A percentile compares a stretch with the other conserved stretches of the same genome.
phyloP scores from a whole-genome alignment of 2,113 vertebrate genomes.

The Ginglymostoma cirratum region DNA sequence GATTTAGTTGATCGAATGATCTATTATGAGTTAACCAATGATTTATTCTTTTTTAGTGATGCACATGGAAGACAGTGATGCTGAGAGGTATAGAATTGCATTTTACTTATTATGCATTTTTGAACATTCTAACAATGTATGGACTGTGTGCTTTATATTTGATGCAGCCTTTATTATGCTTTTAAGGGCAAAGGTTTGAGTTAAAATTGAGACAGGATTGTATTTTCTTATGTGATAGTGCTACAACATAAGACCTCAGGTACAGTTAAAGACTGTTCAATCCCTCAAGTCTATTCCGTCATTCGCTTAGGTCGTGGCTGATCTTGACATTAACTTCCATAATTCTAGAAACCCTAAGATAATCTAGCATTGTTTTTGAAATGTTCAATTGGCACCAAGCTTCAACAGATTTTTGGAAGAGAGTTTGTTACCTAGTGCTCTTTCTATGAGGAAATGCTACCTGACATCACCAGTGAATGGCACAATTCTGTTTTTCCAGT shows the following conservation, averaged over 20 bases:
- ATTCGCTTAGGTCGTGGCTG: not conserved
- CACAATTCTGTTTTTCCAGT: not conserved
- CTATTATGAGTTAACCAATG: not conserved
- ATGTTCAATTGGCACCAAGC: not conserved
- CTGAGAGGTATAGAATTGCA: conserved; percentile 5
- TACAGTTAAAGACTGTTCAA: conserved; percentile 37
- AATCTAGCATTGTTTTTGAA: conserved; percentile 39
- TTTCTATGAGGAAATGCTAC: not conserved
- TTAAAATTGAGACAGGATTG: not conserved
- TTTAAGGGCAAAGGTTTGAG: not conserved
- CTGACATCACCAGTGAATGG: conserved; percentile 20
- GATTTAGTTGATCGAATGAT: not conserved
- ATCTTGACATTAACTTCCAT: conserved; percentile 1
- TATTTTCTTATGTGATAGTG: not conserved
- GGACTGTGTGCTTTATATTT: not conserved
- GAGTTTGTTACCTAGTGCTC: not conserved
- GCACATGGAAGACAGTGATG: not conserved
- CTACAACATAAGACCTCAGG: conserved; percentile 38
- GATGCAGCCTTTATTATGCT: not conserved
- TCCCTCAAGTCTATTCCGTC: conserved; percentile 8
- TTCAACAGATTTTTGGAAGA: not conserved
- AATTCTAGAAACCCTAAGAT: conserved; percentile 44
- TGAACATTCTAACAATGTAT: not conserved
- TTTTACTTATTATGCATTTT: not conserved
- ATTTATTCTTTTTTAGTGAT: conserved; percentile 1